These are phyloP conservation scores for Cossypha dichroa DNA, from an alignment of 2,797 vertebrate species.

Conservation along the genomic window DNA sequence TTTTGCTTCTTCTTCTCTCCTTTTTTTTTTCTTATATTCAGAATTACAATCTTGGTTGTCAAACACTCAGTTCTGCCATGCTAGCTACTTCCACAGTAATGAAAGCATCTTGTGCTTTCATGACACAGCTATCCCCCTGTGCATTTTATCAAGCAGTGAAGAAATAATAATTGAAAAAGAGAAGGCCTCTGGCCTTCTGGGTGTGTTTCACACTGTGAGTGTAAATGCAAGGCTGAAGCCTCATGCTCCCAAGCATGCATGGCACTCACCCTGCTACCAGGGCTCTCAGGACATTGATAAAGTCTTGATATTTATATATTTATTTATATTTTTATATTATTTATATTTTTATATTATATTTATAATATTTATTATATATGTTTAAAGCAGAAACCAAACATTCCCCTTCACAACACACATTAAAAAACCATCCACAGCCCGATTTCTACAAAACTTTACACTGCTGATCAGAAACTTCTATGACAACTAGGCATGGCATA, in stretches of 20 bases:
- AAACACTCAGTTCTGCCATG: background rate
- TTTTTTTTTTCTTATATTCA: background rate
- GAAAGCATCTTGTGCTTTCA: background rate
- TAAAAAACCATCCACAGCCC: accelerated
- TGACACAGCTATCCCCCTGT: background rate
- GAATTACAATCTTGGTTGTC: background rate
- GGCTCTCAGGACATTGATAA: background rate
- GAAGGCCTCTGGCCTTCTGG: background rate
- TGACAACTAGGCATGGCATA: background rate
- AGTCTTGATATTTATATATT: background rate
- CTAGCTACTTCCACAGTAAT: background rate
- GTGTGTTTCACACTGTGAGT: accelerated
- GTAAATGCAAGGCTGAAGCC: background rate
- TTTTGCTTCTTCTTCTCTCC: too few relatives aligned
- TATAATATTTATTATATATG: background rate
- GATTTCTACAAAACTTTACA: background rate
- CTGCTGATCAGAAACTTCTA: background rate
- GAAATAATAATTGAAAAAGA: background rate
- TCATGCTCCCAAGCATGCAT: background rate
- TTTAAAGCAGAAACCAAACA: background rate
- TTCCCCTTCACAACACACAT: background rate
- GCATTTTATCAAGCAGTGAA: background rate
- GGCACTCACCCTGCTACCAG: background rate
- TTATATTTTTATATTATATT: too few relatives aligned
- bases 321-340: too few relatives aligned